Conservation (phyloP, 1,140 invertebrate genomes). For the Drosophila ficusphila region DNA sequence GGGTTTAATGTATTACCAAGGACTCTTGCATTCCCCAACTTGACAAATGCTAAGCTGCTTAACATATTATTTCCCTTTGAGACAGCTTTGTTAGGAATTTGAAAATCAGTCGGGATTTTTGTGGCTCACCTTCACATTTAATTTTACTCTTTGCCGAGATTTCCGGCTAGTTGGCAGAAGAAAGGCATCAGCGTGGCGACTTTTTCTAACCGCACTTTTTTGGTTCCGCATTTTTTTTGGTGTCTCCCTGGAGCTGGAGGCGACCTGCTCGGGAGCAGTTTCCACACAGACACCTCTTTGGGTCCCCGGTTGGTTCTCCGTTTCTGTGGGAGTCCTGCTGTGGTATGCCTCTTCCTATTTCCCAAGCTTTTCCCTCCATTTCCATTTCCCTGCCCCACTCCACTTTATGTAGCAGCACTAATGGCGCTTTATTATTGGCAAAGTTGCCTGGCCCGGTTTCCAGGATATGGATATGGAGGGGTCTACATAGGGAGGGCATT, state of each 20-base stretch:
- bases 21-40: too few species aligned
- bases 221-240: slow-evolving; percentile 7
- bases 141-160: background rate
- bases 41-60: too few species aligned
- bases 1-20: too few species aligned
- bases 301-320: background rate
- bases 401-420: slow-evolving; percentile 80
- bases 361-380: slow-evolving; percentile 6
- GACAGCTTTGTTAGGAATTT: background rate
- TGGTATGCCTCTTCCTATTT: too few species aligned
- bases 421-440: slow-evolving; percentile 81
- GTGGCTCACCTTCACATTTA: background rate
- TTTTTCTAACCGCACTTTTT: background rate
- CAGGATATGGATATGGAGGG: background rate
- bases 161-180: background rate
- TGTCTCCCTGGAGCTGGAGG: background rate
- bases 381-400: slow-evolving; percentile 7
- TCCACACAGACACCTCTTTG: slow-evolving; percentile 1
- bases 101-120: background rate
- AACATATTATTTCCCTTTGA: background rate
- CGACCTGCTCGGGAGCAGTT: slow-evolving; percentile 3
- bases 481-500: background rate
- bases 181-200: background rate
- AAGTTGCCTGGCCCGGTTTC: slow-evolving; percentile 52
- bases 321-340: background rate